Evolutionary conservation across 2,888 invertebrate species (phyloP).

Genomic region (Margaritifera margaritifera): DNA sequence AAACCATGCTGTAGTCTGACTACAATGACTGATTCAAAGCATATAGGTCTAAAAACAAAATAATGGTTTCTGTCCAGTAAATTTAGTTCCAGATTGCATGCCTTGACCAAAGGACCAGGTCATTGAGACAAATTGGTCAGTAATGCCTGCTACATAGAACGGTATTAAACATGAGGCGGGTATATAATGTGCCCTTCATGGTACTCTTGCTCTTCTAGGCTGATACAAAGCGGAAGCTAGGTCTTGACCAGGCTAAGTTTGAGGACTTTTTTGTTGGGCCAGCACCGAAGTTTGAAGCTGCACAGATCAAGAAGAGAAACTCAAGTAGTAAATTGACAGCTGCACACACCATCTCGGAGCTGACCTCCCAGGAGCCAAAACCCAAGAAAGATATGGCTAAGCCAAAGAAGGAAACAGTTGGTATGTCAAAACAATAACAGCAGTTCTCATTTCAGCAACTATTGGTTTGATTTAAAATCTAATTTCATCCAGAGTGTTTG

Average conservation of each 20-base stretch:
- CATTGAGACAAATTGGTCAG: not conserved
- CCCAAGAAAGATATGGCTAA: constrained; percentile 25
- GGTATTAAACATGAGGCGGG: not conserved
- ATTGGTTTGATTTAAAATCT: no score
- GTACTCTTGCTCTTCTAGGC: constrained; percentile 51
- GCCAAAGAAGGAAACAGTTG: not conserved
- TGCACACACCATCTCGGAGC: not conserved
- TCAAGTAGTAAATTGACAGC: constrained; percentile 2
- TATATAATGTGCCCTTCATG: not conserved
- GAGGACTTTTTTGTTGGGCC: constrained; percentile 87
- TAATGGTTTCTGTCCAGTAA: no score
- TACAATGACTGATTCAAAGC: no score
- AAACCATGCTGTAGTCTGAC: no score
- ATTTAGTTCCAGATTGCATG: no score
- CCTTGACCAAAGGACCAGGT: no score
- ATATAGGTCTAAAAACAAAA: no score
- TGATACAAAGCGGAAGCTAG: constrained; percentile 79
- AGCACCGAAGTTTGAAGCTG: constrained; percentile 80
- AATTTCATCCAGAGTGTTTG: no score
- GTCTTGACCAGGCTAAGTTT: constrained; percentile 79
- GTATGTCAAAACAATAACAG: no score
- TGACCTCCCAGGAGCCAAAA: constrained; percentile 28
- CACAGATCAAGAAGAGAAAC: constrained; percentile 56
- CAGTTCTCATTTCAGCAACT: no score
- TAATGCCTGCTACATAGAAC: not conserved